These are phyloP conservation scores for Rhabdomys pumilio DNA, from an alignment of 2,797 vertebrate species.

Conservation along the genomic window DNA sequence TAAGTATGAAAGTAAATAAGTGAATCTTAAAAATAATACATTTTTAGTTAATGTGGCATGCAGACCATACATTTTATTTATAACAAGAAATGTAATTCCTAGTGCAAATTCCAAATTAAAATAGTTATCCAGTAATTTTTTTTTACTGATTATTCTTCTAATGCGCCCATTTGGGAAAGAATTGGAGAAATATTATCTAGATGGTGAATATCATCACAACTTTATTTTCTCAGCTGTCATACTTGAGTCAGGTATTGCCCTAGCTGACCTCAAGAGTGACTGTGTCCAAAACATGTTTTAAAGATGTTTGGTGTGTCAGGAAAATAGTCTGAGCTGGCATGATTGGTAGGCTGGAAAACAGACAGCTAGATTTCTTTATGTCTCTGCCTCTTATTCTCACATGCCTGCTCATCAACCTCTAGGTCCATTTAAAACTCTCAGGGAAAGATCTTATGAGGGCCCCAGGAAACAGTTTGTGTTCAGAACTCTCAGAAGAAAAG, in stretches of 20 bases:
- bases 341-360: neutral
- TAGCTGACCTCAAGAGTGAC: neutral
- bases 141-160: neutral
- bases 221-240: neutral
- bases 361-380: neutral
- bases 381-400: neutral
- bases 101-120: neutral
- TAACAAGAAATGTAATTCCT: neutral
- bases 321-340: neutral
- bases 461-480: neutral
- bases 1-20: neutral
- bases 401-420: fast-evolving
- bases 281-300: neutral
- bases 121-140: neutral
- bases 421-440: too few relatives aligned
- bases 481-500: neutral
- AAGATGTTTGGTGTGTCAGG: neutral
- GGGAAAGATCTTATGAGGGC: neutral
- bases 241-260: neutral
- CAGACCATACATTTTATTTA: neutral
- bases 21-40: neutral
- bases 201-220: neutral
- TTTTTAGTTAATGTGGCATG: neutral
- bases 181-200: neutral
- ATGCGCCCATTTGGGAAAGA: neutral